Percentiles rank a stretch among this genome's conserved stretches.
phyloP scores from a whole-genome alignment of 2,797 vertebrate species.

The Parotocinclus haroldoi region DNA sequence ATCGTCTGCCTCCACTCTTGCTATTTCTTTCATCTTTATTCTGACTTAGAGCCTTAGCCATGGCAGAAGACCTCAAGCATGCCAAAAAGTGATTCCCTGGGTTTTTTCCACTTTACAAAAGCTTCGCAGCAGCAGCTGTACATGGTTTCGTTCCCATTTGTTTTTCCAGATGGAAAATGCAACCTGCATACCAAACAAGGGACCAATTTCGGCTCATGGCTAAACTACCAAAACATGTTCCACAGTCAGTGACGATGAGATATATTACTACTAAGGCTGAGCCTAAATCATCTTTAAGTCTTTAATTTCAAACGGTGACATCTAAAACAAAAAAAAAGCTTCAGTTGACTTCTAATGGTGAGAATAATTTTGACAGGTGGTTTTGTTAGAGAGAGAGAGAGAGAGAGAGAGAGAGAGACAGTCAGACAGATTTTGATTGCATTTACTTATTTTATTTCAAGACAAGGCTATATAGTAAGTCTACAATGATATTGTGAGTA shows the following conservation, averaged over 20 bases:
- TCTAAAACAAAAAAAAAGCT: too few species aligned
- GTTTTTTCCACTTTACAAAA: constrained; percentile 8
- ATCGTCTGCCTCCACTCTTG: neutral
- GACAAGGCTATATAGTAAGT: too few species aligned
- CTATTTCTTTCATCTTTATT: neutral
- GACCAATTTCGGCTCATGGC: neutral
- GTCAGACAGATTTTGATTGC: too few species aligned
- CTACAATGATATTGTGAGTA: too few species aligned
- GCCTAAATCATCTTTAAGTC: too few species aligned
- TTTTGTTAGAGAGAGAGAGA: too few species aligned
- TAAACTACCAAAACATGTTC: neutral
- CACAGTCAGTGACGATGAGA: neutral
- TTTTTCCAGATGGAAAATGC: constrained; percentile 31
- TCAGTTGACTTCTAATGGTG: too few species aligned
- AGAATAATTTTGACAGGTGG: too few species aligned
- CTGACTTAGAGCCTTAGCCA: constrained; percentile 1
- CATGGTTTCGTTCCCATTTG: constrained; percentile 25
- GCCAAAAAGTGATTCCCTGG: constrained; percentile 16
- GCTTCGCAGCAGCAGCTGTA: constrained; percentile 16
- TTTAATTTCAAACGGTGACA: too few species aligned
- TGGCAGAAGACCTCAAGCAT: constrained; percentile 17
- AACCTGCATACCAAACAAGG: constrained; percentile 6
- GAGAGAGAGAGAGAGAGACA: too few species aligned
- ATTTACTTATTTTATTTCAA: too few species aligned
- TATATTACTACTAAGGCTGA: too few species aligned